Base-by-base conservation (phyloP, 2,888 invertebrate species). In the Campoletis raptor region DNA sequence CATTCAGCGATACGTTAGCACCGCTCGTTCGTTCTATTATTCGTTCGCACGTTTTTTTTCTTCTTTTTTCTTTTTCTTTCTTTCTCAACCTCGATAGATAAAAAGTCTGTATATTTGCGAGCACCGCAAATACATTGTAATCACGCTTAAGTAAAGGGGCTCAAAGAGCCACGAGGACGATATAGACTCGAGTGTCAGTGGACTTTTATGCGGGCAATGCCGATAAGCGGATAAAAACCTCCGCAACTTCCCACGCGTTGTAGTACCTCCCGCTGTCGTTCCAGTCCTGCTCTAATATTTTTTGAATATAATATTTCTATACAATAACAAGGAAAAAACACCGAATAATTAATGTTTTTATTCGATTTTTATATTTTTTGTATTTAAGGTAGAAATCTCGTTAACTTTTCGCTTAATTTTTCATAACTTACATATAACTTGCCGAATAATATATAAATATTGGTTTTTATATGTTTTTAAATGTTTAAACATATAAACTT, bases 201-300 rank as follows among this genome's bases (percentile, higher is more conserved):
- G 67, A 85, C 81, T 80, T 90, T 86, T 89, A 91, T 92, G 90
- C 92, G 92, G 91, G 92, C 77, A 87, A 72, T 91, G 91, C 48
- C 86, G 92, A 91, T 92, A 91, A 90, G 87, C 76, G 84, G 82
- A 89, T 88, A 88, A 89, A 82, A 82, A 83, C 86, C 81, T 88
- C 89, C 86, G 89, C 88, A 88, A 79, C 87, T 92, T 92, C 92
- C 92, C 92, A 93, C 92, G 91, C 90, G 48, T 30, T 30, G 1
- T 61, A 45, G n/a, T 67, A 52, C 30, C 54, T 42, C 61, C 57
- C 69, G 37, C 54, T 54, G 45, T 77, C 36, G 78, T 64, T 57
- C 24, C 57, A 45, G 42, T n/a, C 72, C 45, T 72, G 12, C 70
- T 83, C 54, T 52, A 72, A 24, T 37, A 61, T 48, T 76, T 73